Base-by-base conservation (phyloP, 2,888 invertebrate species). In the Cantharis rustica region DNA sequence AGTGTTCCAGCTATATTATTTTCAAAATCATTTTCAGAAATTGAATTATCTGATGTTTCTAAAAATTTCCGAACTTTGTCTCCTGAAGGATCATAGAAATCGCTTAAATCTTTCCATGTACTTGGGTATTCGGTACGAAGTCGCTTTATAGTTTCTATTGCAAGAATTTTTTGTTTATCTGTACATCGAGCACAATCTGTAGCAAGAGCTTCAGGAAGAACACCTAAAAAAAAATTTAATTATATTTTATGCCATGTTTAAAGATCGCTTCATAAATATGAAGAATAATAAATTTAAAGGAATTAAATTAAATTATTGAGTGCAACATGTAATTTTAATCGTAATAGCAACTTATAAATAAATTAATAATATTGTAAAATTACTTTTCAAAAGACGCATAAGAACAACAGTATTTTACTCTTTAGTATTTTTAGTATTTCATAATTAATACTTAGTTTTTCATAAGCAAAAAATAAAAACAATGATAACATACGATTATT, bases 31-130 rank as follows among this genome's bases (percentile, higher is more conserved):
- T 71, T 69, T 10, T 66, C 20, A n/a, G 20, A 20, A 66, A 20
- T 5, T 47, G n/a, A n/a, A n/a, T 47, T 47, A 47, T 47, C n/a
- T 3, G 86, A 82, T 72, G 86, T 84, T 73, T 90, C 89, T 71
- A 47, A 47, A n/a, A 66, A 13, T 20, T n/a, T n/a, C 7, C 47
- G 47, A 5, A 47, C 4, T 47, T 47, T 47, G 47, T 47, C 91
- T 0, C 93, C 93, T 0, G 92, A 91, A 2, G 94, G 94, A 85
- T 95, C 95, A 91, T 93, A 95, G 75, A 90, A 90, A 7, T 88
- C 88, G 11, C 90, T 83, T 15, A 95, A 88, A 84, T 92, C 91
- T 3, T 90, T 89, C 93, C 94, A 95, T 79, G 94, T 92, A 2
- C 90, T 90, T 0, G 93, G 91, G 85, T 92, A 92, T 77, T 93